Conservation (phyloP, 35 echinoderm and acorn worm species). For the Lytechinus pictus region DNA sequence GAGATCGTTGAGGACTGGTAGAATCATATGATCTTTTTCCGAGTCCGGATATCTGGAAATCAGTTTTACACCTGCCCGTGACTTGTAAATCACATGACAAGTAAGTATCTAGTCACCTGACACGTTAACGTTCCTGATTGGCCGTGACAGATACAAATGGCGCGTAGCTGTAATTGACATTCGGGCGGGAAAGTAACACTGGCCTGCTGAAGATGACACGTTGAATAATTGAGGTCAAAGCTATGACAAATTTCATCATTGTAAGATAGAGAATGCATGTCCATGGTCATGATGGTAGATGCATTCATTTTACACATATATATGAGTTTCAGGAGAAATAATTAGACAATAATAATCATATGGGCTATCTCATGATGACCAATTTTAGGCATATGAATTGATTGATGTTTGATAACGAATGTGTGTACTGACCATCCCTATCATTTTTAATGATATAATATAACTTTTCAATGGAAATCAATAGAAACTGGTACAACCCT, state of each 20-base stretch:
- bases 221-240: neutral
- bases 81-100: neutral
- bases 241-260: neutral
- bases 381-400: too few relatives aligned
- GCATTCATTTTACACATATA: too few relatives aligned
- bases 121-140: neutral
- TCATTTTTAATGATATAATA: too few relatives aligned
- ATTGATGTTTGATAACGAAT: too few relatives aligned
- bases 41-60: neutral
- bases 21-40: neutral
- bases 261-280: too few relatives aligned
- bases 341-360: too few relatives aligned
- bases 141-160: neutral
- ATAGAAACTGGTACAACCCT: too few relatives aligned
- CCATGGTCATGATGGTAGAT: too few relatives aligned
- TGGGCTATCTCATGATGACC: too few relatives aligned
- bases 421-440: too few relatives aligned
- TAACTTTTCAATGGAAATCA: too few relatives aligned
- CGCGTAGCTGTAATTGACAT: constrained; percentile 16
- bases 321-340: too few relatives aligned
- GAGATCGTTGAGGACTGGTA: neutral
- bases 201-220: neutral
- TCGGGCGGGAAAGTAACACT: neutral
- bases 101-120: neutral
- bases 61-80: neutral